Base-by-base conservation (phyloP, 1,140 invertebrate species). In the Bacillus rossius region DNA sequence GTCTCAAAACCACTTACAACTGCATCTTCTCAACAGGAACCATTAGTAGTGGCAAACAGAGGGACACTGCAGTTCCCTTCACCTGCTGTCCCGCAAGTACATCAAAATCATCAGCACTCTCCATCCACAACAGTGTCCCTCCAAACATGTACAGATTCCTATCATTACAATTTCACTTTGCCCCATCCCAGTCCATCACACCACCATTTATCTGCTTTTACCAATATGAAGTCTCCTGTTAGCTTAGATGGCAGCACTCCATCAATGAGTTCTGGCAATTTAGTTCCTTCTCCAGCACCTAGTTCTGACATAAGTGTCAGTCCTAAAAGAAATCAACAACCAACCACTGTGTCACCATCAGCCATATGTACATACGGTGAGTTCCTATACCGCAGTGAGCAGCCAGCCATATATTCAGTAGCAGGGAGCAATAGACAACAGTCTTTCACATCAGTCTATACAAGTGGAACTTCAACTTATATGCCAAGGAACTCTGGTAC, bases 401-500 rank as follows among this genome's bases (percentile, higher is more conserved):
- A 83, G 63, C 81, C 84, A 17, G 84, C 83, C 40, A 87, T 88
- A 64, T 88, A 88, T 69, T 88, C 86, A 1, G 82, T 88, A 14
- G 86, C 86, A 40, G 85, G 85, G 57, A 82, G 75, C 61, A 85
- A 86, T 72, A 76, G 83, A 47, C 78, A 83, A 68, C 81, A 84
- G 64, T 79, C 78, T 43, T 87, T 84, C 65, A 86, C 84, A 8
- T 85, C 81, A 55, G 83, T 88, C 0, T 87, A 87, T 68, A 87
- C 84, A 13, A 84, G 80, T 55, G 79, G 81, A 55, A 79, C 80
- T 55, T 78, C 80, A 26, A 78, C 79, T 61, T 77, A 75, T 52
- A 75, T 80, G 13, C 77, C 77, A 45, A 81, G 83, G 70, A 79
- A 81, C 47, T 79, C 77, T 0, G 68, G 67, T 0, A 70, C 75